These are phyloP conservation scores for Hydra vulgaris DNA, from an alignment of 30 jellyfish, hydroid and myxozoan genomes.

Conservation along the genomic window DNA sequence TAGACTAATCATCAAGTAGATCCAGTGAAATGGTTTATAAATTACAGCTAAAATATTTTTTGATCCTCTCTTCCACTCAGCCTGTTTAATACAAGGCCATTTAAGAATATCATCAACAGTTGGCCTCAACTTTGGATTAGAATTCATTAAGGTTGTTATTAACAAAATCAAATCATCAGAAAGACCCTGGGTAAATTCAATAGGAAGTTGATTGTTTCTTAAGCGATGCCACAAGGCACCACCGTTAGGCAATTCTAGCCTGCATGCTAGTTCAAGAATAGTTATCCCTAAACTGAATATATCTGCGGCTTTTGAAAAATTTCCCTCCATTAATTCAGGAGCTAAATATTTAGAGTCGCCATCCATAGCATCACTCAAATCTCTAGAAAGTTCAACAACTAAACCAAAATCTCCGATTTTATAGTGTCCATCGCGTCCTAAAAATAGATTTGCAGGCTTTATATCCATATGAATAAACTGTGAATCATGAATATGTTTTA, in stretches of 20 bases:
- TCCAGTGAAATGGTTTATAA: not conserved
- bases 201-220: slow-evolving; percentile 52
- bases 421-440: slow-evolving; percentile 80
- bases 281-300: slow-evolving; percentile 88
- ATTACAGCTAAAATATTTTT: not conserved
- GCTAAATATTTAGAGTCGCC: slow-evolving; percentile 94
- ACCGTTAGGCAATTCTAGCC: slow-evolving; percentile 64
- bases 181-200: slow-evolving; percentile 58
- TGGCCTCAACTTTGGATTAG: slow-evolving; percentile 28
- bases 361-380: slow-evolving; percentile 65
- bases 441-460: slow-evolving; percentile 73
- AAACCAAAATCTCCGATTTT: slow-evolving; percentile 91
- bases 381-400: slow-evolving; percentile 61
- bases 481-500: slow-evolving; percentile 68
- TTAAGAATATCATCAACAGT: slow-evolving; percentile 38
- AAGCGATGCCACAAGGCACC: slow-evolving; percentile 77
- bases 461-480: slow-evolving; percentile 77
- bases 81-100: slow-evolving; percentile 33
- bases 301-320: slow-evolving; percentile 71
- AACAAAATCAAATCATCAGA: slow-evolving; percentile 34
- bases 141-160: slow-evolving; percentile 16
- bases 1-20: not conserved
- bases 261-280: slow-evolving; percentile 64
- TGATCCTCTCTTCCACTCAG: not conserved
- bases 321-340: slow-evolving; percentile 80